Evolutionary conservation across 2,888 invertebrate species (phyloP), one percentile per base, ranked within the genome.

Genomic region (Sisyra terminalis): DNA sequence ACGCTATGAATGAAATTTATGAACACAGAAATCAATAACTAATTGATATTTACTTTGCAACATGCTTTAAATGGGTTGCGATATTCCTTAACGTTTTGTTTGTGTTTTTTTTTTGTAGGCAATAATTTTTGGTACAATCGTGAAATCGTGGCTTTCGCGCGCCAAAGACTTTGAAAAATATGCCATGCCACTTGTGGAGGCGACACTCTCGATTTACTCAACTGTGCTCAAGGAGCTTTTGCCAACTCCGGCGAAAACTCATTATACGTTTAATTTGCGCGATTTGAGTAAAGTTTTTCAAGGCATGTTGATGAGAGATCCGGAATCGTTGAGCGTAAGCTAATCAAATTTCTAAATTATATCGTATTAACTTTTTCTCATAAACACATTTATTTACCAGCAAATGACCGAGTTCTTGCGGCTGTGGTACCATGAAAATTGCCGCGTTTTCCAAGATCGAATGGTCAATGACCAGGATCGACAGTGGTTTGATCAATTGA

Each of bases 401-500:
- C 32, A 41, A n/a, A 7, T 14, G 24, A 2, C 15, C 15, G 41
- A 41, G 16, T 11, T 41, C 3, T 5, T 41, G 4, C 6, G 81
- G n/a, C 64, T 92, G 9, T 92, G 90, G 90, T 86, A 81, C 49
- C 92, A 92, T 57, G 90, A 92, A 59, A 81, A 85, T 41, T 75
- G 80, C 59, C 69, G 90, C 6, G 86, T 92, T 0, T 92, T 86
- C 55, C 84, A 84, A 55, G 90, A 92, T 57, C 75, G 90, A 4
- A 66, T 92, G n/a, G 73, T 82, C 1, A 83, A 84, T 54, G 73
- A 77, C 5, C 69, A 66, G 17, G 90, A 92, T 55, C 68, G 86
- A 18, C 51, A 60, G 18, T 87, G 88, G 82, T 78, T 87, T 50
- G 69, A 71, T 49, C 56, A 65, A 42, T 58, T 81, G 11, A 58